Conservation (phyloP, 1,140 invertebrate species). For the Chionoecetes opilio region DNA sequence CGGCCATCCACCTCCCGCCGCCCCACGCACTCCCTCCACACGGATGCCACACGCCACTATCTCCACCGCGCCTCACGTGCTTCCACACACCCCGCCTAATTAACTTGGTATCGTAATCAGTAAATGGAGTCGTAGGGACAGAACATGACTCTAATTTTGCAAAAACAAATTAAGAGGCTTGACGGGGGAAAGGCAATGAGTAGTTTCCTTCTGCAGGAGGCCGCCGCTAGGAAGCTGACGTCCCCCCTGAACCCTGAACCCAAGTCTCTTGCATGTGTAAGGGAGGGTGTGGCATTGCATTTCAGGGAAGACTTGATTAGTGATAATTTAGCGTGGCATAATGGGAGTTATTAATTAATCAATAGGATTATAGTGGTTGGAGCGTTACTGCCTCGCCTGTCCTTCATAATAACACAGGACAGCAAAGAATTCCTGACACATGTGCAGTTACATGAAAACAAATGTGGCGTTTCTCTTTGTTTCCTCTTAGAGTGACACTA, state of each 20-base stretch:
- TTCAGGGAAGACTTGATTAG: neutral
- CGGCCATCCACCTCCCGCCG: conserved; percentile 10
- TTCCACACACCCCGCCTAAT: neutral
- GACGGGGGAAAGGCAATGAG: neutral
- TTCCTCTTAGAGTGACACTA: neutral
- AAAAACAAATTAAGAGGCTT: neutral
- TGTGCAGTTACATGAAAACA: too few relatives aligned
- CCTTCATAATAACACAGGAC: too few relatives aligned
- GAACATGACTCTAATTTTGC: neutral
- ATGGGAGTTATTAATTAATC: conserved; percentile 2
- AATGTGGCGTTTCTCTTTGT: too few relatives aligned
- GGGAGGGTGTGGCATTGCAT: neutral
- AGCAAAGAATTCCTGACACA: too few relatives aligned
- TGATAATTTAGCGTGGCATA: neutral
- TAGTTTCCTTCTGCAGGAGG: neutral
- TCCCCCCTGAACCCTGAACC: neutral
- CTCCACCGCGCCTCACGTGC: neutral
- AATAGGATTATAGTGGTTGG: too few relatives aligned
- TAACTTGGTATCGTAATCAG: conserved; percentile 9
- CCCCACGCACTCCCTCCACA: neutral
- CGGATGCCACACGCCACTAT: conserved; percentile 2
- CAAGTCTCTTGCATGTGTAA: neutral
- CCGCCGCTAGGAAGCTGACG: neutral
- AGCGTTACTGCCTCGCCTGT: too few relatives aligned
- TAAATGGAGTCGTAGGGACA: neutral